Percentiles rank a stretch among this genome's conserved stretches.
These are phyloP conservation scores for Mola mola DNA, from an alignment of 2,113 vertebrate species.

Conservation along the genomic window DNA sequence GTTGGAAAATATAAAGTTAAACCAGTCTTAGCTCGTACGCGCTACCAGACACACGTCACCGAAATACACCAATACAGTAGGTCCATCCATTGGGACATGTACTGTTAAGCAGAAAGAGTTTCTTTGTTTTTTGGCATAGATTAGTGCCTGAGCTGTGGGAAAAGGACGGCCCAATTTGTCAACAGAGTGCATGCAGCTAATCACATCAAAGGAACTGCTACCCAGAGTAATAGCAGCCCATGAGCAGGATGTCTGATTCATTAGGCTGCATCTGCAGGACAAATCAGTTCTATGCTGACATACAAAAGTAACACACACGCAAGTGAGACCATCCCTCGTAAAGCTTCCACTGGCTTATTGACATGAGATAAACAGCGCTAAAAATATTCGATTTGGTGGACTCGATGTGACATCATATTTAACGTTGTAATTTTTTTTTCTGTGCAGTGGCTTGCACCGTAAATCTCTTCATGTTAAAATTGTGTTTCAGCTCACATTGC, in stretches of 20 bases:
- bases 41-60: too few relatives aligned
- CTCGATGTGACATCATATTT: conserved; percentile 31
- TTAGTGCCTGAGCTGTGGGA: conserved; percentile 70
- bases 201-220: conserved; percentile 79
- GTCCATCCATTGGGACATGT: too few relatives aligned
- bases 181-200: conserved; percentile 74
- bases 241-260: conserved; percentile 73
- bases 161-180: conserved; percentile 79
- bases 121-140: conserved; percentile 75
- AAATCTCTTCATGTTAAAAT: conserved; percentile 36
- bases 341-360: conserved; percentile 9
- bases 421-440: conserved; percentile 22
- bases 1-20: too few relatives aligned
- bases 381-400: conserved; percentile 36
- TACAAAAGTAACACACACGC: conserved; percentile 52
- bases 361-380: conserved; percentile 38
- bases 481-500: conserved; percentile 40
- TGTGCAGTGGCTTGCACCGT: neutral
- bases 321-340: conserved; percentile 19
- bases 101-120: conserved; percentile 40
- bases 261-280: conserved; percentile 76
- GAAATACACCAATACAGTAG: too few relatives aligned
- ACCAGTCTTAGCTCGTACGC: too few relatives aligned
- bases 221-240: conserved; percentile 73
- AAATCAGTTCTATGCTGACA: conserved; percentile 70